phyloP scores from a whole-genome alignment of 2,888 invertebrate genomes.

The Labia minor region DNA sequence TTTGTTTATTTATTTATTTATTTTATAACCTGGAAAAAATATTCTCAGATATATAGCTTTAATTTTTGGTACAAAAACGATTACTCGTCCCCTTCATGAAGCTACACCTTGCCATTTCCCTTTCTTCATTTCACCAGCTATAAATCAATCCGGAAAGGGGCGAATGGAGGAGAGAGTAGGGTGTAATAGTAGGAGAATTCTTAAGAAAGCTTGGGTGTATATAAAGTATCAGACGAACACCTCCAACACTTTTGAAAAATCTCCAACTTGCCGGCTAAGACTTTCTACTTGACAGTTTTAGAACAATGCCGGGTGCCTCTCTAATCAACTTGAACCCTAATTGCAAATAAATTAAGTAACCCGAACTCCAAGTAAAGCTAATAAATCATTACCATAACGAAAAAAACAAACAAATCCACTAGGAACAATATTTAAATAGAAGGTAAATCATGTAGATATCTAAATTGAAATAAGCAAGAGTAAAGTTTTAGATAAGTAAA shows the following conservation, averaged over 20 bases:
- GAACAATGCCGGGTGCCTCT: not conserved
- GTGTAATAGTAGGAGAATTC: no score
- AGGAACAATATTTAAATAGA: no score
- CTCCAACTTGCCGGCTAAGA: not conserved
- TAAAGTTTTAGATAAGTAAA: no score
- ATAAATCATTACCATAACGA: not conserved
- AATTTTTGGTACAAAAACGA: not conserved
- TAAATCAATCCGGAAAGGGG: not conserved
- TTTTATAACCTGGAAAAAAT: conserved; percentile 5
- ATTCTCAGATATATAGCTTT: not conserved
- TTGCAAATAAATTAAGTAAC: not conserved
- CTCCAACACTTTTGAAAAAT: not conserved
- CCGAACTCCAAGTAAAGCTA: not conserved
- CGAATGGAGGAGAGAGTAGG: not conserved
- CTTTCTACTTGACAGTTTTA: not conserved
- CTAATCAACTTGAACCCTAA: not conserved
- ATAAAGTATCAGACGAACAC: not conserved
- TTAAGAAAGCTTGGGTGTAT: not conserved
- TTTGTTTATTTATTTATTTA: no score
- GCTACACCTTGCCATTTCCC: conserved; percentile 3
- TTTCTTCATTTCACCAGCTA: conserved; percentile 7
- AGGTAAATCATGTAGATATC: no score
- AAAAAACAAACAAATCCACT: not conserved
- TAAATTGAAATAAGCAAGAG: no score
- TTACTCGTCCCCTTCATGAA: not conserved